A percentile compares a stretch with the other conserved stretches of the same genome.
Conservation (phyloP, 2,113 vertebrate genomes). For the Burhinus oedicnemus region DNA sequence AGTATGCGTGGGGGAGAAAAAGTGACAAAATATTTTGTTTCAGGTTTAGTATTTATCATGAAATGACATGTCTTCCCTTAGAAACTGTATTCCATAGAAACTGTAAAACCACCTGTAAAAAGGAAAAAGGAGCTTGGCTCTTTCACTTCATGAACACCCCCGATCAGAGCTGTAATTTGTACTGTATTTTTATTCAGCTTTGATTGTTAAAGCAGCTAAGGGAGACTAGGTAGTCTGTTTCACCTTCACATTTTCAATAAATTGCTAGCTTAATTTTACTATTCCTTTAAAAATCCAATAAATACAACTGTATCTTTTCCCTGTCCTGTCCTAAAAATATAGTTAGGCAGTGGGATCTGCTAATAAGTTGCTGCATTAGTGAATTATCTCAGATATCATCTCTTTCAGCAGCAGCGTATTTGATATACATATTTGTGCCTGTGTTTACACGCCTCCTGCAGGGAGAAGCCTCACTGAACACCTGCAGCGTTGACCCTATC, state of each 20-base stretch:
- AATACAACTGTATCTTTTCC: neutral
- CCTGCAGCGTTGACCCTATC: neutral
- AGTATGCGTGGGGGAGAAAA: neutral
- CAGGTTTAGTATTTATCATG: conserved; percentile 20
- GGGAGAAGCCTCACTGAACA: neutral
- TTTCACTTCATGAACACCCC: neutral
- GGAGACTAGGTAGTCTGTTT: neutral
- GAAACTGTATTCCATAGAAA: conserved; percentile 19
- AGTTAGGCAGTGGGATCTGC: neutral
- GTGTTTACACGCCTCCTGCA: neutral
- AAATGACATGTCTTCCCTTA: conserved; percentile 37
- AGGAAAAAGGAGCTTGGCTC: neutral
- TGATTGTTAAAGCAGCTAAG: neutral
- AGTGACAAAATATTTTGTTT: conserved; percentile 52
- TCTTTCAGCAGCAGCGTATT: neutral
- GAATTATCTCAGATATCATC: neutral
- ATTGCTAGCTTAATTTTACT: neutral
- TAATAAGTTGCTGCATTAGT: neutral
- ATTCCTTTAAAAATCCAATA: neutral
- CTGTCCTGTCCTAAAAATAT: neutral
- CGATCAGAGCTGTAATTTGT: neutral
- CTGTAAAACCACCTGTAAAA: conserved; percentile 33
- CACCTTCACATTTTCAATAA: neutral
- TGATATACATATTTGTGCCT: neutral
- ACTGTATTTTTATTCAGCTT: neutral